Base-by-base conservation (phyloP, 1,140 invertebrate species). In the Battus philenor region DNA sequence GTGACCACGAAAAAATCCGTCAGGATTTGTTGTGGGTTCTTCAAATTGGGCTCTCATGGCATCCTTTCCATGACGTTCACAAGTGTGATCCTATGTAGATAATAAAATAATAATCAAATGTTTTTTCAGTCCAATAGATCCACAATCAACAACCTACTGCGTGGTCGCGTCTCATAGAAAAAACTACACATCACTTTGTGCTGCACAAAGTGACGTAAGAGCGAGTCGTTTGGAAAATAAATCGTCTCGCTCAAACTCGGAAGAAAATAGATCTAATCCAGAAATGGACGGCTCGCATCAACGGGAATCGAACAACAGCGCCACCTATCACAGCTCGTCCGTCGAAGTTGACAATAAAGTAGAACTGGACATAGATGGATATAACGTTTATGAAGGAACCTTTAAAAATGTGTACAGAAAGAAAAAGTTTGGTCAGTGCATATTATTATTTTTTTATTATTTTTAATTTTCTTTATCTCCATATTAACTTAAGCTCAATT, bases 91-190 rank as follows among this genome's bases (percentile, higher is more conserved):
- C n/a, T n/a, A n/a, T n/a, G n/a, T n/a, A n/a, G n/a, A n/a, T n/a
- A n/a, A n/a, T n/a, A n/a, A n/a, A n/a, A n/a, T n/a, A n/a, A n/a
- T n/a, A n/a, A n/a, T n/a, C n/a, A 3, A 4, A 22, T 59, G 55
- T 59, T 50, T 48, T 84, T 83, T 29, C 69, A 89, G 88, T 55
- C 85, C 88, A 26, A 87, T 89, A 50, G 88, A 90, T 59, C 89
- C 89, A 0, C 88, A 90, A 59, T 66, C 77, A 2, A 89, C 88
- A 2, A 79, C 83, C 18, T 90, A 90, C 61, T 90, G 89, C 54
- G 77, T 90, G 1, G 88, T 89, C 3, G 84, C 89, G 2, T 90
- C 87, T 7, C 83, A 79, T n/a, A 66, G 72, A 36, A 87, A 75
- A 36, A 86, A 88, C 59, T 89, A 89, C 56, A 83, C 86, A 0